Conservation (phyloP, 2,113 vertebrate genomes). For the Rhodinocichla rosea region DNA sequence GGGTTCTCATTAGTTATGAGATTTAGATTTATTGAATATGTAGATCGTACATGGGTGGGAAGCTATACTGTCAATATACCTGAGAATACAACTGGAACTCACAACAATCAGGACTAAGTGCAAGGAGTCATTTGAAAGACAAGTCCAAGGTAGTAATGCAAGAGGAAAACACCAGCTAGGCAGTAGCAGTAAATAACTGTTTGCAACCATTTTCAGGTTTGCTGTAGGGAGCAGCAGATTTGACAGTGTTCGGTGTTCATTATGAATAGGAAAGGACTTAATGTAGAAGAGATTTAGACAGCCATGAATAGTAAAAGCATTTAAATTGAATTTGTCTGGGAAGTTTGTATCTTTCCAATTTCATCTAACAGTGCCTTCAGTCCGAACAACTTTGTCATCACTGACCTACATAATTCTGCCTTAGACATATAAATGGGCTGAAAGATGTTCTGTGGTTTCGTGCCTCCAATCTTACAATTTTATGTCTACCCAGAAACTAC, state of each 20-base stretch:
- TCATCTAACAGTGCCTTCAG: background rate
- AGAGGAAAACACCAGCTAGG: background rate
- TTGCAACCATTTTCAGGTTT: background rate
- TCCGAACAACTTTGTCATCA: background rate
- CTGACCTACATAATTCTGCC: background rate
- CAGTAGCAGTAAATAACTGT: background rate
- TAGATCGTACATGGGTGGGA: background rate
- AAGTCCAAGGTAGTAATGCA: background rate
- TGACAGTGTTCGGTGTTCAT: background rate
- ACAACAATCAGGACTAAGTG: background rate
- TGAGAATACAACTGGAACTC: background rate
- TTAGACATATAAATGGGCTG: background rate
- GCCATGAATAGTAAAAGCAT: background rate
- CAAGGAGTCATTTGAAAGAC: background rate
- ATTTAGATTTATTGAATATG: background rate
- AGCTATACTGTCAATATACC: background rate
- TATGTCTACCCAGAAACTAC: background rate
- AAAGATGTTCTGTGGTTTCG: background rate
- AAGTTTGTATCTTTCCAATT: background rate
- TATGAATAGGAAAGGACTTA: background rate
- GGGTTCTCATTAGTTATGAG: background rate
- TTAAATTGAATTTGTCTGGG: background rate
- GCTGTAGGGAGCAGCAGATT: background rate
- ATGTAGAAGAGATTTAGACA: background rate
- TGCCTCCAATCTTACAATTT: background rate